A percentile compares a stretch with the other conserved stretches of the same genome.
phyloP scores from a whole-genome alignment of 1,140 invertebrate species.

The Panonychus citri region DNA sequence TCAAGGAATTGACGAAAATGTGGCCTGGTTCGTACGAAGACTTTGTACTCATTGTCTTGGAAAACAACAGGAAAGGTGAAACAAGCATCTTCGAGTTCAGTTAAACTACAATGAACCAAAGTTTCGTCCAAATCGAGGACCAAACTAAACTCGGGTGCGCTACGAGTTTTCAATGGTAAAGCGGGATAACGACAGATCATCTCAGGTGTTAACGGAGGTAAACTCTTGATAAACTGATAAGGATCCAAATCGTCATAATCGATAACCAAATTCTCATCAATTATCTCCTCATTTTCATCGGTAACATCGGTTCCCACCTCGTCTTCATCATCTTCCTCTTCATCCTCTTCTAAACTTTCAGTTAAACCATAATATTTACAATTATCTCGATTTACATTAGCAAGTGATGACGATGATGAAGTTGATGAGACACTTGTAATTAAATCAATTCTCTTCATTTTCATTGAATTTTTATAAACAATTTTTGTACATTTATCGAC shows the following conservation, averaged over 20 bases:
- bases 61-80: slow-evolving; percentile 84
- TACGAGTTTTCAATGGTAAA: slow-evolving; percentile 70
- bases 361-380: no score
- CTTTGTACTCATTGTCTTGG: slow-evolving; percentile 62
- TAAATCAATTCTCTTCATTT: no score
- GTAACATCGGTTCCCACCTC: no score
- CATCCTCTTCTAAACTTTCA: no score
- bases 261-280: not conserved
- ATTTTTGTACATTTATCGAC: no score
- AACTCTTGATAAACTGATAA: slow-evolving; percentile 69
- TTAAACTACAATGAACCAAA: slow-evolving; percentile 77
- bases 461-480: no score
- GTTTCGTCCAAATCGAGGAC: slow-evolving; percentile 82
- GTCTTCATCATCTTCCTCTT: no score
- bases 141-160: slow-evolving; percentile 76
- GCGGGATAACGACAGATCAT: slow-evolving; percentile 47
- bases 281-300: not conserved
- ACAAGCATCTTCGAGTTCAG: slow-evolving; percentile 68
- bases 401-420: no score
- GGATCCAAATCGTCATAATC: slow-evolving; percentile 8
- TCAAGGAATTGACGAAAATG: slow-evolving; percentile 78
- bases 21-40: slow-evolving; percentile 69
- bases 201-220: slow-evolving; percentile 66
- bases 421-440: no score
- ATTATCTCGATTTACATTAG: no score